phyloP scores from a whole-genome alignment of 2,797 vertebrate genomes.

The Meda fulgida region DNA sequence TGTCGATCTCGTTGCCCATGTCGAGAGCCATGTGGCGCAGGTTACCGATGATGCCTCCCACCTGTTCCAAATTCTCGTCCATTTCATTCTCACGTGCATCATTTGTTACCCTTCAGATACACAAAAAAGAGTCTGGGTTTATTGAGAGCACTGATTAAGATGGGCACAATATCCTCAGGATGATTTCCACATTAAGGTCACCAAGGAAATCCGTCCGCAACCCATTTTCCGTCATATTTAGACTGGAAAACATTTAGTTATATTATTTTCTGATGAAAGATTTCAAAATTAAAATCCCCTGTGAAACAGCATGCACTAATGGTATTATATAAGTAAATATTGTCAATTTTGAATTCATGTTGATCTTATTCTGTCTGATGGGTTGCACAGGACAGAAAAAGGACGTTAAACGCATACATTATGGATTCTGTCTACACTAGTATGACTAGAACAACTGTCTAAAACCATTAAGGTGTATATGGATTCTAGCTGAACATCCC shows the following conservation, averaged over 20 bases:
- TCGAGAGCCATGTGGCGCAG: slow-evolving; percentile 99
- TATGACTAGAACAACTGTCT: background rate
- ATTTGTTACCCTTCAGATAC: slow-evolving; percentile 89
- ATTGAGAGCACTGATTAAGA: background rate
- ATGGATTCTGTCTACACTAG: background rate
- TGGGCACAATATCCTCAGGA: background rate
- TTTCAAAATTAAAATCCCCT: background rate
- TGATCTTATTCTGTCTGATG: background rate
- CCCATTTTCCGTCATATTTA: background rate
- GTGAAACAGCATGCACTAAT: background rate
- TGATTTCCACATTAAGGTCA: background rate
- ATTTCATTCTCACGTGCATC: slow-evolving; percentile 98
- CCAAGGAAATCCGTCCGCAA: background rate
- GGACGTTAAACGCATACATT: background rate
- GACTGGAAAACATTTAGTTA: background rate
- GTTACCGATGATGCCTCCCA: slow-evolving; percentile 98
- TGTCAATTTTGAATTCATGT: background rate
- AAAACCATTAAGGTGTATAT: slow-evolving; percentile 1
- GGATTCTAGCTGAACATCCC: slow-evolving; percentile 7
- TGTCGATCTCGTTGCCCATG: slow-evolving; percentile 99
- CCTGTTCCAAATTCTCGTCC: slow-evolving; percentile 99
- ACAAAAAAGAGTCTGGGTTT: slow-evolving; percentile 24
- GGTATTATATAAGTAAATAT: background rate
- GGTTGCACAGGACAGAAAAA: background rate
- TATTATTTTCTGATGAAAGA: background rate